phyloP scores from a whole-genome alignment of 2,797 vertebrate species.

The Sebastes iracundus region DNA sequence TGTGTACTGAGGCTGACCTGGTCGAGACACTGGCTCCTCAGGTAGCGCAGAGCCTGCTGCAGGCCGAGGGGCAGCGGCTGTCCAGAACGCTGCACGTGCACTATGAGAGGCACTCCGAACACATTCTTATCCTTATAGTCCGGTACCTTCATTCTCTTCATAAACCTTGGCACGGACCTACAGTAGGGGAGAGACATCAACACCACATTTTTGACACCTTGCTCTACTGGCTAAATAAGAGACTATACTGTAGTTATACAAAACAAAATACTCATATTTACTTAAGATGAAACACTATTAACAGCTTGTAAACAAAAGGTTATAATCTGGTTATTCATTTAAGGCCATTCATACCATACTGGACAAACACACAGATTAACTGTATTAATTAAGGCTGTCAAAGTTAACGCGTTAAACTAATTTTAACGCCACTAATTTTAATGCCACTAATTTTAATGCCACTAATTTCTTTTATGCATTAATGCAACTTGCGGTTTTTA shows the following conservation, averaged over 20 bases:
- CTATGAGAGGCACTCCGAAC: slow-evolving; percentile 95
- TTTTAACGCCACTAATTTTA: too few species aligned
- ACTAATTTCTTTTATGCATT: too few species aligned
- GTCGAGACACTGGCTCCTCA: slow-evolving; percentile 94
- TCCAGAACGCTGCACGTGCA: slow-evolving; percentile 95
- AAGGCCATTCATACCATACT: neutral
- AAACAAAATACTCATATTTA: neutral
- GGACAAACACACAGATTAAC: too few species aligned
- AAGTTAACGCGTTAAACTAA: too few species aligned
- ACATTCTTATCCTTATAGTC: slow-evolving; percentile 98
- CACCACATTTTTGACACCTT: neutral
- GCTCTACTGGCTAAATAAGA: neutral
- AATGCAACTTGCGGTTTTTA: too few species aligned
- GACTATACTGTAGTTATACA: neutral
- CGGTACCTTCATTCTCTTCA: slow-evolving; percentile 98
- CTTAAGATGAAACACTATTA: neutral
- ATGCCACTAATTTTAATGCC: too few species aligned
- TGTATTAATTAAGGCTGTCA: too few species aligned
- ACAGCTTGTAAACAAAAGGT: neutral
- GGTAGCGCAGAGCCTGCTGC: slow-evolving; percentile 93
- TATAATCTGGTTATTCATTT: neutral
- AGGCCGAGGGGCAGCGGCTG: slow-evolving; percentile 95
- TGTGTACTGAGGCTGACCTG: slow-evolving; percentile 83
- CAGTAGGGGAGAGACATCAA: slow-evolving; percentile 38
- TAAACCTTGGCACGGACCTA: slow-evolving; percentile 98